Evolutionary conservation across 2,888 invertebrate species (phyloP), one percentile per base, ranked within the genome.

Genomic region (Patella ulyssiponensis): DNA sequence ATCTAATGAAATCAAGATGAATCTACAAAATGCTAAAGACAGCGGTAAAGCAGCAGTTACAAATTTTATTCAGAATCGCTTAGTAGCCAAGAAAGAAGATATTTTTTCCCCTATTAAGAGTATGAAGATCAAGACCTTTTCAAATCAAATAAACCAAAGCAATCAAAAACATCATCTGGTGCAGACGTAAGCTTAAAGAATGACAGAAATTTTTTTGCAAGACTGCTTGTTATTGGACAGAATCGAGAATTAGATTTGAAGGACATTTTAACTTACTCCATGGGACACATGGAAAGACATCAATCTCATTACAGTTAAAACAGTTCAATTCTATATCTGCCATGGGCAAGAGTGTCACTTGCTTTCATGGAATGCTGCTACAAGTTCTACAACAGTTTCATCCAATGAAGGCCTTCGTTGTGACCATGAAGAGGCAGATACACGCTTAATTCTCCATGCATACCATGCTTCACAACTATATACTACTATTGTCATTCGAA

Each of bases 111-210:
- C 73, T 0, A 51, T 73, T 17, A 9, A 33, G n/a, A n/a, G n/a
- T 14, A 53, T 33, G 64, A 73, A 73, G 52, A n/a, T 73, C 0
- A 73, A 73, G 17, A 73, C 73, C 20, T 73, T 73, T 15, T 17
- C 15, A 17, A 17, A 53, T 9, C 17, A 9, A 9, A 9, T 23
- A 71, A n/a, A 23, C 17, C 15, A 53, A 44, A 23, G 15, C 58
- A 76, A 1, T 33, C 5, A 17, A 76, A 64, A 51, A 69, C 58
- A 23, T 44, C 51, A 44, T 27, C 14, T 15, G 51, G 23, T 44
- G 7, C 7, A 44, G 44, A 44, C 3, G 7, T 44, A 44, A 44
- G 7, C 7, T 44, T 44, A 44, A 44, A 44, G 44, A 44, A 44
- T 7, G 56, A 56, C n/a, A 56, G 56, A 15, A 56, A 56, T 17